Evolutionary conservation across 2,888 invertebrate genomes (phyloP), one percentile per base, ranked within the genome.

Genomic region (Eucera pruinosa): DNA sequence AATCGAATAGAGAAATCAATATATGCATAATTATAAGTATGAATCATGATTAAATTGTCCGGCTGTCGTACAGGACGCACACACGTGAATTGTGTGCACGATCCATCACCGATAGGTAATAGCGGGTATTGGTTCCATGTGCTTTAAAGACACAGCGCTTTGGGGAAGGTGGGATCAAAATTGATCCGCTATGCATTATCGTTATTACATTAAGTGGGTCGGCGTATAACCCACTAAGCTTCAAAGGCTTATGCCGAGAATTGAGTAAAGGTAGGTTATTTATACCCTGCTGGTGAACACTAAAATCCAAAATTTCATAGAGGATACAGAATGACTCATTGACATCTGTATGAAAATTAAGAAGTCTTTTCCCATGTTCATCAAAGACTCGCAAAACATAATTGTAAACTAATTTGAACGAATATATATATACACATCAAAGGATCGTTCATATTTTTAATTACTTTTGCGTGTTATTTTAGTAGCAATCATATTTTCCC

Each of bases 111-210:
- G 55, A 70, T 66, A 55, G 77, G 23, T 66, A 69, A 72, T 58
- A 78, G 58, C 41, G 50, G 65, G 61, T 57, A 70, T 66, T 65
- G 62, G 62, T 68, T 62, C 68, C 68, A 58, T 64, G 75, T 68
- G 78, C 78, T 77, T 60, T 70, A 77, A 78, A 70, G 77, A 78
- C 70, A 70, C 55, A 41, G 70, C 9, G 77, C 65, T 78, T 20
- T 57, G 70, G 78, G 64, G 58, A 78, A 77, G 77, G 65, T 66
- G 50, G 78, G 77, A 77, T 77, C 77, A 60, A 77, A 77, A 70
- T 78, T 78, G 78, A 78, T 77, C 78, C 78, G 65, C 65, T 41
- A 66, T 78, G 78, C 78, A 77, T 78, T 70, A 78, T 77, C 78
- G 77, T 70, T 78, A 78, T 78, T 78, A 70, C 65, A 77, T 78